Conservation (phyloP, 2,888 invertebrate genomes). For the Ctena decussata region DNA sequence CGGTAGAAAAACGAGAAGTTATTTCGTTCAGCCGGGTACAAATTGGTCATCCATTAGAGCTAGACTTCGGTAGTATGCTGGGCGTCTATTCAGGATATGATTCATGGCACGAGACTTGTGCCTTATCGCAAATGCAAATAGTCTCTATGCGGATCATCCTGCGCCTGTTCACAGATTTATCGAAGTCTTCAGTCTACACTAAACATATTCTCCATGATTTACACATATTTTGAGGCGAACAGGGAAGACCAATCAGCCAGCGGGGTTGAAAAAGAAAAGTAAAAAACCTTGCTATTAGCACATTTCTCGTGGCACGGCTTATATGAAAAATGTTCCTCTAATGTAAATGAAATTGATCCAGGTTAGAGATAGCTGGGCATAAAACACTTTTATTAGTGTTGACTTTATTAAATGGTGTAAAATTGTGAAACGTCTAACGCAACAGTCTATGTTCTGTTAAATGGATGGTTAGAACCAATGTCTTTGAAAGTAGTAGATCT, state of each 20-base stretch:
- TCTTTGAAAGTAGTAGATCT: background rate
- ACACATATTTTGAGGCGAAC: no score
- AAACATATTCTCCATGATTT: no score
- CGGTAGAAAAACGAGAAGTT: background rate
- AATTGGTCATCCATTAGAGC: background rate
- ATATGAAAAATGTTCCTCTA: background rate
- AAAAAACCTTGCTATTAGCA: no score
- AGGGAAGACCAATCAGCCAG: no score
- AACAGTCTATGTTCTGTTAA: background rate
- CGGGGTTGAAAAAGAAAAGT: no score
- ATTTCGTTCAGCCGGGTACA: background rate
- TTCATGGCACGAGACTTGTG: no score
- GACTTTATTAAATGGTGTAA: background rate
- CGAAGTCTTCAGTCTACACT: no score
- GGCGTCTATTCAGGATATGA: background rate
- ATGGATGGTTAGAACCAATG: background rate
- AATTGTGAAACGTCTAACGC: background rate
- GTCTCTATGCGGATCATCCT: no score
- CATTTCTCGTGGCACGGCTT: no score
- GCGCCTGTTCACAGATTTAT: no score
- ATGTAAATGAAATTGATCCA: constrained; percentile 3
- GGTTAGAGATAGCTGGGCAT: background rate
- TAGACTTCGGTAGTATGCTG: no score
- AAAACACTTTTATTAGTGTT: background rate
- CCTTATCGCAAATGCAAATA: no score